Evolutionary conservation across 2,113 vertebrate species (phyloP), one percentile per base, ranked within the genome.

Genomic region (Festucalex cinctus): DNA sequence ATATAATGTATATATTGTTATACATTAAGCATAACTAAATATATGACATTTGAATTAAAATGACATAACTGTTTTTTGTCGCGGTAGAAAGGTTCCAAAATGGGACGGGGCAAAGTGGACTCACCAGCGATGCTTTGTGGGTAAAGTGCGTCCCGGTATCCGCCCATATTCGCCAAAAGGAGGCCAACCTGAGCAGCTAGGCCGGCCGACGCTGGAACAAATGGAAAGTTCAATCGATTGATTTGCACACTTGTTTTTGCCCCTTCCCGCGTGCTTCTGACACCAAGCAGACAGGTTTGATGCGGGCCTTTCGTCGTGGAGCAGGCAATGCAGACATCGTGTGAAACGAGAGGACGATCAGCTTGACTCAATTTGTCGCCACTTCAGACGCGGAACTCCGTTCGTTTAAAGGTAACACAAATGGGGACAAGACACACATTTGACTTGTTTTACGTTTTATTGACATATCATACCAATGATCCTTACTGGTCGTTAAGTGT

Each of bases 321-420:
- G 43, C 78, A 75, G 85, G 89, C 88, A 80, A 92, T 92, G 91
- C 85, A 77, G 84, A 81, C 79, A 87, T 90, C 86, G 81, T 74
- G 82, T 83, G 78, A 87, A 69, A 85, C 70, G 61, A 70, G 82
- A 78, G 85, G 86, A 89, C 77, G 88, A 85, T 88, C 87, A 74
- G 87, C 83, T 83, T 83, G 86, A 91, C 83, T 90, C 84, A 1
- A 85, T 86, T 70, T 85, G 84, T 87, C 85, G 81, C 85, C 81
- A 85, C 81, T 89, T 89, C 82, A 85, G 90, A 92, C 91, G 82
- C 91, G 91, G 91, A 92, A 91, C 91, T 92, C 79, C 85, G 75
- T 70, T 88, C 79, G 74, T 79, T 83, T 80, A 85, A 88, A 91
- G 91, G 91, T 92, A 92, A 90, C 87, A 79, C 68, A 71, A 78